Conservation (phyloP, 2,888 invertebrate species). For the Agonopterix subpropinquella region DNA sequence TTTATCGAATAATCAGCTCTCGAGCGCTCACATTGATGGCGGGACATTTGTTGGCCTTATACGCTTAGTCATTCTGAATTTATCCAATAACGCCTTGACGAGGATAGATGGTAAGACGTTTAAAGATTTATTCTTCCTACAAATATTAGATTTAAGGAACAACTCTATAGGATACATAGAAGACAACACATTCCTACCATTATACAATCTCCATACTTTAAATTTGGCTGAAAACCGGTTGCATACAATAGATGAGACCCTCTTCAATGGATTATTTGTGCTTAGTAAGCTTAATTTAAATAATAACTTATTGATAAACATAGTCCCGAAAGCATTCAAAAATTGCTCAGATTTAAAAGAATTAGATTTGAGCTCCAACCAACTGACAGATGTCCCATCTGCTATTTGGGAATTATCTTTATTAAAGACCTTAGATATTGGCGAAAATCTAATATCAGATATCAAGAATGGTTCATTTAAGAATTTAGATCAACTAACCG, state of each 20-base stretch:
- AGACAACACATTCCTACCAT: constrained; percentile 89
- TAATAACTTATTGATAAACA: constrained; percentile 86
- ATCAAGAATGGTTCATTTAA: constrained; percentile 90
- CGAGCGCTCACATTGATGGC: constrained; percentile 89
- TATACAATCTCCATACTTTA: constrained; percentile 92
- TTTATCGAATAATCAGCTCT: constrained; percentile 89
- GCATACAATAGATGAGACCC: constrained; percentile 85
- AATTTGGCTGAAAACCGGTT: constrained; percentile 92
- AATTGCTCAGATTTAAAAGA: constrained; percentile 93
- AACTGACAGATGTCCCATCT: constrained; percentile 85
- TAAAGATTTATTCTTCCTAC: constrained; percentile 90
- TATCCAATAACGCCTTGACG: constrained; percentile 90
- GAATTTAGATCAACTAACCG: constrained; percentile 90
- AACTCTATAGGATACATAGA: constrained; percentile 92
- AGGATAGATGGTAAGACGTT: constrained; percentile 90
- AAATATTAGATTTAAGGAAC: constrained; percentile 90
- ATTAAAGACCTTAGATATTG: constrained; percentile 91
- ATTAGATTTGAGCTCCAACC: constrained; percentile 91
- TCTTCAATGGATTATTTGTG: constrained; percentile 90
- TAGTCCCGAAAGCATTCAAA: constrained; percentile 87
- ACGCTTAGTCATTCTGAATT: constrained; percentile 88
- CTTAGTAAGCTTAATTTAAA: constrained; percentile 89
- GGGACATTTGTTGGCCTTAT: constrained; percentile 91
- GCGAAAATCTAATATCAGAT: constrained; percentile 91
- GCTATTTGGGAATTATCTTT: constrained; percentile 87